phyloP scores from a whole-genome alignment of 2,797 vertebrate genomes.

The Craterocephalus amniculus region DNA sequence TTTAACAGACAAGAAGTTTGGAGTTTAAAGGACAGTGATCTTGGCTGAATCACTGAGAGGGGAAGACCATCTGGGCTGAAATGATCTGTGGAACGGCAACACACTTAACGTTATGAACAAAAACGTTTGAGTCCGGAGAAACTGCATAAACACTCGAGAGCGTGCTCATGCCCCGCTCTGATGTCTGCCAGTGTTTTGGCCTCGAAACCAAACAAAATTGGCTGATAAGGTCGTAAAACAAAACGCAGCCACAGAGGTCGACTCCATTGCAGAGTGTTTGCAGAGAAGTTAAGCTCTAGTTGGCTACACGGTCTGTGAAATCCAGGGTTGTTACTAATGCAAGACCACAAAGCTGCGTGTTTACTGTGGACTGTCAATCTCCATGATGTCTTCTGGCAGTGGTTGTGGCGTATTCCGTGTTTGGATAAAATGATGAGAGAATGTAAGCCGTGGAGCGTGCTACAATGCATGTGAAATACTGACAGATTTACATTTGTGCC shows the following conservation, averaged over 20 bases:
- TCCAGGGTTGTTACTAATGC: constrained; percentile 54
- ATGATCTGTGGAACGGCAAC: constrained; percentile 29
- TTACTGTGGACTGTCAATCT: constrained; percentile 39
- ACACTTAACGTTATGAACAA: constrained; percentile 44
- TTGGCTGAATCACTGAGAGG: constrained; percentile 18
- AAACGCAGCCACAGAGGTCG: constrained; percentile 64
- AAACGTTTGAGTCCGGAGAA: constrained; percentile 51
- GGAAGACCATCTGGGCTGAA: constrained; percentile 51
- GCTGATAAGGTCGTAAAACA: constrained; percentile 62
- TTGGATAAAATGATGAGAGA: constrained; percentile 23
- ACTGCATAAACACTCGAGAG: constrained; percentile 36
- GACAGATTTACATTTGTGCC: background rate
- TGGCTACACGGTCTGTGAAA: constrained; percentile 30
- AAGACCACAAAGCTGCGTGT: constrained; percentile 39
- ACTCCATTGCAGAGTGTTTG: constrained; percentile 41
- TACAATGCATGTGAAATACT: background rate
- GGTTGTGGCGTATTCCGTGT: constrained; percentile 1
- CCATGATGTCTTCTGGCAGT: constrained; percentile 22
- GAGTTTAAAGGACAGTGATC: constrained; percentile 24
- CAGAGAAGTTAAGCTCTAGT: constrained; percentile 58
- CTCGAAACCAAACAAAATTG: constrained; percentile 42
- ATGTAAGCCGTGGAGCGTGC: constrained; percentile 1
- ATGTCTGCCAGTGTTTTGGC: constrained; percentile 33
- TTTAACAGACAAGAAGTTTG: constrained; percentile 16
- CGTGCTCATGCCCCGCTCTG: constrained; percentile 33